Evolutionary conservation across 53 echinoderm and acorn worm species (phyloP).

Genomic region (Astropecten irregularis): DNA sequence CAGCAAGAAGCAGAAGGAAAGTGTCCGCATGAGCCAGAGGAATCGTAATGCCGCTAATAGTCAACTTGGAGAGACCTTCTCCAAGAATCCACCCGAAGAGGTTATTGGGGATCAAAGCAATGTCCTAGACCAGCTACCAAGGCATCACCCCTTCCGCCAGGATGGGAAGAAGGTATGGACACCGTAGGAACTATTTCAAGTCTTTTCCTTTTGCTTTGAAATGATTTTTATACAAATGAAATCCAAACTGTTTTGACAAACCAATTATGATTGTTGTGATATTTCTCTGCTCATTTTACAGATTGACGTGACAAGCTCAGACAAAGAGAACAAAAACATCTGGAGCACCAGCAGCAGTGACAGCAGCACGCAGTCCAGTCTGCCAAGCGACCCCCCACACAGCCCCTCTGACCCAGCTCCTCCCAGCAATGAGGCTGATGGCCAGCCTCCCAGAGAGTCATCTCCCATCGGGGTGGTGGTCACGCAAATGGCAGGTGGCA

Average conservation of each 20-base stretch:
- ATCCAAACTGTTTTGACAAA: too few species aligned
- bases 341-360: constrained; percentile 94
- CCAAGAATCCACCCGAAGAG: constrained; percentile 60
- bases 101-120: constrained; percentile 6
- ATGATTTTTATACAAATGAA: background rate
- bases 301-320: constrained; percentile 93
- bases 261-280: background rate
- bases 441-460: background rate
- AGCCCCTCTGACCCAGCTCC: constrained; percentile 45
- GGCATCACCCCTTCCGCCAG: constrained; percentile 60
- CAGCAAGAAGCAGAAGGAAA: constrained; percentile 85
- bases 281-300: background rate
- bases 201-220: background rate
- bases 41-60: background rate
- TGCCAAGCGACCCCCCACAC: constrained; percentile 74
- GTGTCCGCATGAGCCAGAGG: constrained; percentile 58
- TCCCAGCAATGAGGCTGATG: background rate
- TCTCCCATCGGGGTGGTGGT: constrained; percentile 65
- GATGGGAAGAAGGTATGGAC: constrained; percentile 41
- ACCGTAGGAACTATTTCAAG: too few species aligned
- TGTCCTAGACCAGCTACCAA: constrained; percentile 35
- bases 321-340: constrained; percentile 95
- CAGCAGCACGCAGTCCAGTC: constrained; percentile 85
- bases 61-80: constrained; percentile 81
- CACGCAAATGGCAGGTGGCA: constrained; percentile 35